Conservation (phyloP, 2,888 invertebrate genomes). For the Neoascia interrupta region DNA sequence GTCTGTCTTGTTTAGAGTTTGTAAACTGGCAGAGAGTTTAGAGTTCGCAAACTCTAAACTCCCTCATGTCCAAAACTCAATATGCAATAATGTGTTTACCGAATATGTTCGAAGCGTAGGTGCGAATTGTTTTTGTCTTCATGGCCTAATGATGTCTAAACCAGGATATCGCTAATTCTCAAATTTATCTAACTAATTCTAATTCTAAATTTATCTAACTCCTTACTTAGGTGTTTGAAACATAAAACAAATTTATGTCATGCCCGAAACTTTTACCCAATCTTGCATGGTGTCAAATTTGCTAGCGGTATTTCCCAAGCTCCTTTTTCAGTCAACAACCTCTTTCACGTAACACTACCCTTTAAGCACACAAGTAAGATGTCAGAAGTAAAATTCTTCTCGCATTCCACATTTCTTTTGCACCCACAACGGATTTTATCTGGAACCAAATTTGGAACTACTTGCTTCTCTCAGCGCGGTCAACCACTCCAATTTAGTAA, state of each 20-base stretch:
- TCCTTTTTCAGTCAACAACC: conserved; percentile 4
- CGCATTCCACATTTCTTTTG: conserved; percentile 7
- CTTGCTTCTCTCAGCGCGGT: background rate
- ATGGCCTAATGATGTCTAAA: too few species aligned
- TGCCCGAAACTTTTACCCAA: too few species aligned
- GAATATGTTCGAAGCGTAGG: too few species aligned
- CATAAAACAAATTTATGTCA: too few species aligned
- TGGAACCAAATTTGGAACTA: conserved; percentile 14
- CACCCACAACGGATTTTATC: conserved; percentile 3
- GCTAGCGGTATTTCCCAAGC: background rate
- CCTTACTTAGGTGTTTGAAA: too few species aligned
- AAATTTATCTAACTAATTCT: background rate
- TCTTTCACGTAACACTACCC: conserved; percentile 13
- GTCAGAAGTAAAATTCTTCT: background rate
- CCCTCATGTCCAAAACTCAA: too few species aligned
- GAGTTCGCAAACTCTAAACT: too few species aligned
- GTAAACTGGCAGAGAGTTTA: too few species aligned
- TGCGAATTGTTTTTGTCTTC: too few species aligned
- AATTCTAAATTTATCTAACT: background rate
- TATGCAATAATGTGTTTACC: too few species aligned
- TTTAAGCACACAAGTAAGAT: conserved; percentile 14
- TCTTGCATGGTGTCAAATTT: background rate
- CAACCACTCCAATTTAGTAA: background rate
- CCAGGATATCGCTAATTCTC: background rate
- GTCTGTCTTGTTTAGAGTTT: too few species aligned